Percentiles rank a stretch among this genome's conserved stretches.
These are phyloP conservation scores for Tamias sibiricus DNA, from an alignment of 2,113 vertebrate genomes.

Conservation along the genomic window DNA sequence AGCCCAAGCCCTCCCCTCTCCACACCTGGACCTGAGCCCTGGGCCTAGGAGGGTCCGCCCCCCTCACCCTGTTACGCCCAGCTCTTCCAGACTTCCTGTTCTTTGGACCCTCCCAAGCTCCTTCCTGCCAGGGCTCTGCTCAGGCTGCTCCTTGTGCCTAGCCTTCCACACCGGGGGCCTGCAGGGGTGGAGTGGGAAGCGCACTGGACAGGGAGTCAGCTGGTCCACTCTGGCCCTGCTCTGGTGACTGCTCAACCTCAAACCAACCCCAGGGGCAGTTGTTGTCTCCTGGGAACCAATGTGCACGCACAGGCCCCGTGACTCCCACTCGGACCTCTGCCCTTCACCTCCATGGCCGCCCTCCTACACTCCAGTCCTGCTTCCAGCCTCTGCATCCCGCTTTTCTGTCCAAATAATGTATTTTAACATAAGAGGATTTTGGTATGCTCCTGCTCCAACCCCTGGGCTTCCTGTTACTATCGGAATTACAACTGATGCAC, in stretches of 20 bases:
- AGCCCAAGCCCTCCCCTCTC: background rate
- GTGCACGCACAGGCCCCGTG: rapidly evolving
- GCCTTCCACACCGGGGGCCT: rapidly evolving
- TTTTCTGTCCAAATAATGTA: rapidly evolving
- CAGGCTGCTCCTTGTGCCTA: background rate
- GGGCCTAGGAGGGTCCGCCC: background rate
- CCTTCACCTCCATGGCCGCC: background rate
- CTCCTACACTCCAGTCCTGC: background rate
- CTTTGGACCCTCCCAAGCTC: background rate
- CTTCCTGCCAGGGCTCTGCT: background rate
- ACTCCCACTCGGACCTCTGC: background rate
- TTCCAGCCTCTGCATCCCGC: background rate
- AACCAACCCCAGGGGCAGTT: background rate
- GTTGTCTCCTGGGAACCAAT: background rate
- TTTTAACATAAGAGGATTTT: background rate
- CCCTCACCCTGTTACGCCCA: too few relatives aligned
- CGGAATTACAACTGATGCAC: background rate
- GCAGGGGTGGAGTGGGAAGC: background rate
- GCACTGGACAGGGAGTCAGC: background rate
- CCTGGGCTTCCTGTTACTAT: rapidly evolving
- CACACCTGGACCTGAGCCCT: background rate
- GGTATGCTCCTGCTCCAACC: background rate
- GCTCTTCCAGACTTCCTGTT: background rate
- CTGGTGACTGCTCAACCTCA: background rate
- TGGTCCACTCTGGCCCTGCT: rapidly evolving